Conservation (phyloP, 2,888 invertebrate species). For the Xiphydria camelus region DNA sequence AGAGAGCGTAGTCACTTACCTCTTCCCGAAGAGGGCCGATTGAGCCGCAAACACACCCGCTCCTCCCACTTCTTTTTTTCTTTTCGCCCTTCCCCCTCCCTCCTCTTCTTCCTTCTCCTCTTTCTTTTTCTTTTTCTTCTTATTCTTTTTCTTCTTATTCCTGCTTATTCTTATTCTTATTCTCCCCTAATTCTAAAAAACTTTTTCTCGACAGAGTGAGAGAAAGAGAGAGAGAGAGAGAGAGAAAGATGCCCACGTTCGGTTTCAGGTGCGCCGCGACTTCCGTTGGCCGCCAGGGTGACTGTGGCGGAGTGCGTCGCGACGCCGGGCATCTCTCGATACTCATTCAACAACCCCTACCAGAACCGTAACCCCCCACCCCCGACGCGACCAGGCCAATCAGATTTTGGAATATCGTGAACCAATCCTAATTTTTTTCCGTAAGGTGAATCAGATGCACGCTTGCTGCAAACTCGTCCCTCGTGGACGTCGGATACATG, state of each 20-base stretch:
- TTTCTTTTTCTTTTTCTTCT: too few relatives aligned
- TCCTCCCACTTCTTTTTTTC: too few relatives aligned
- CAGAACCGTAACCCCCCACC: conserved; percentile 32
- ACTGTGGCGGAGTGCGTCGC: conserved; percentile 44
- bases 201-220: too few relatives aligned
- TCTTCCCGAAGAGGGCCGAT: too few relatives aligned
- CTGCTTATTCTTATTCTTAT: too few relatives aligned
- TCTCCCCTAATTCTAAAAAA: too few relatives aligned
- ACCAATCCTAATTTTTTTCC: conserved; percentile 19
- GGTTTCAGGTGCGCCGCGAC: conserved; percentile 4
- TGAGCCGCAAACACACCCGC: too few relatives aligned
- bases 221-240: not conserved
- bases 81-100: too few relatives aligned
- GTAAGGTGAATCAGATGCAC: conserved; percentile 27
- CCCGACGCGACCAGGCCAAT: conserved; percentile 32
- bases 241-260: not conserved
- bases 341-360: conserved; percentile 51
- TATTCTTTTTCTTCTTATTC: too few relatives aligned
- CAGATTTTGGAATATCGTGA: conserved; percentile 15
- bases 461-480: conserved; percentile 17
- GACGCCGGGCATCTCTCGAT: conserved; percentile 39
- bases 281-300: conserved; percentile 31
- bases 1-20: too few relatives aligned
- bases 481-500: conserved; percentile 23
- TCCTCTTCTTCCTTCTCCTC: too few relatives aligned